Evolutionary conservation across 2,113 vertebrate genomes (phyloP).

Genomic region (Pelodiscus sinensis): DNA sequence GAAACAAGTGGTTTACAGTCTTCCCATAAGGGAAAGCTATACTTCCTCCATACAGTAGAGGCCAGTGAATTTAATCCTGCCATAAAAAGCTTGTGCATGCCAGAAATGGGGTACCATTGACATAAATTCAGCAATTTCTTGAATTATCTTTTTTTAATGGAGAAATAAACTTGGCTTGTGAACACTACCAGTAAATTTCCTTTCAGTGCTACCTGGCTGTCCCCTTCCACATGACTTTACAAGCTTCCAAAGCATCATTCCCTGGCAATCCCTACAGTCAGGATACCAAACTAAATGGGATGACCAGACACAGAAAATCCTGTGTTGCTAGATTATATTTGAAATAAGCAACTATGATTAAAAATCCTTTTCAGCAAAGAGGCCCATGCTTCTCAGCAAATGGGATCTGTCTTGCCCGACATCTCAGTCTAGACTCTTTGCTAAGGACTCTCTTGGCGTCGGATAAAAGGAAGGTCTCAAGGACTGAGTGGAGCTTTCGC

Average conservation of each 20-base stretch:
- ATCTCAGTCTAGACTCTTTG: not conserved
- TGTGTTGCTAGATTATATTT: not conserved
- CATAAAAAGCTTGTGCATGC: accelerated
- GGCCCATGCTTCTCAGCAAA: not conserved
- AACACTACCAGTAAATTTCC: not conserved
- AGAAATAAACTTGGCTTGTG: not conserved
- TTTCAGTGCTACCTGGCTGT: not conserved
- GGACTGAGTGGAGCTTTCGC: not conserved
- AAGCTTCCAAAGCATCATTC: not conserved
- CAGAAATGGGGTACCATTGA: not conserved
- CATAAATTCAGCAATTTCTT: accelerated
- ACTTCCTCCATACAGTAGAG: accelerated
- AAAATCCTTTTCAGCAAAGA: not conserved
- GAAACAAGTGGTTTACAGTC: accelerated
- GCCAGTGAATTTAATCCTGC: not conserved
- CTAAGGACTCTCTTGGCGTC: not conserved
- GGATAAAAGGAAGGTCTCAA: not conserved
- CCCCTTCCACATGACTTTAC: not conserved
- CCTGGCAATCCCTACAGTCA: not conserved
- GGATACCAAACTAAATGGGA: not conserved
- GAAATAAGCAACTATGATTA: not conserved
- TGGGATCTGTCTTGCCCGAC: not conserved
- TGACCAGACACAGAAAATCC: not conserved
- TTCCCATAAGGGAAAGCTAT: accelerated
- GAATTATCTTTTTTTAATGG: not conserved